These are phyloP conservation scores for Zaprionus africanus DNA, from an alignment of 1,140 invertebrate species.

Conservation along the genomic window DNA sequence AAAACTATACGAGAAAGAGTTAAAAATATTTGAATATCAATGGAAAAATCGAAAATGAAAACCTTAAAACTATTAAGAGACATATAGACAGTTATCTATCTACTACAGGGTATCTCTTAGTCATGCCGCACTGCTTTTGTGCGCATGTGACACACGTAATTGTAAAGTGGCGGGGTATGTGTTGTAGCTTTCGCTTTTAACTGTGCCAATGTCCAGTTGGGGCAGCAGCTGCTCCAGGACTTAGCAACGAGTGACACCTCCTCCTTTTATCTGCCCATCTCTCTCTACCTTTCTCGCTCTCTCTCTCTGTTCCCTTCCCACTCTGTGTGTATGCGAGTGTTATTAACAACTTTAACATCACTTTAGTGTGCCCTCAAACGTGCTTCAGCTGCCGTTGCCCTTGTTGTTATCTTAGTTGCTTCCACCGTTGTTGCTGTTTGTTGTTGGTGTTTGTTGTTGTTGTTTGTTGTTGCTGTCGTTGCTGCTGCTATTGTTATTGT, in stretches of 20 bases:
- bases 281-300: background rate
- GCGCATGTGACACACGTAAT: conserved; percentile 45
- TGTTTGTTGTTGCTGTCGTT: conserved; percentile 22
- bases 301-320: conserved; percentile 12
- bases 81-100: background rate
- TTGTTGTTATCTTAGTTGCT: conserved; percentile 29
- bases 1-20: too few species aligned
- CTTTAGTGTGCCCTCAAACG: conserved; percentile 69
- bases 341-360: conserved; percentile 80
- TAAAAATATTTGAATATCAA: background rate
- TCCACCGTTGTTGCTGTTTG: conserved; percentile 10
- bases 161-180: conserved; percentile 62
- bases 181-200: conserved; percentile 68
- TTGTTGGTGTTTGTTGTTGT: conserved; percentile 17
- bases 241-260: background rate
- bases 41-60: background rate
- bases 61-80: too few species aligned
- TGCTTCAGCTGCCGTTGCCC: conserved; percentile 34
- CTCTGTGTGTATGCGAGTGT: conserved; percentile 35
- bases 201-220: conserved; percentile 48
- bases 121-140: background rate
- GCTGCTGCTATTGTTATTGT: conserved; percentile 19
- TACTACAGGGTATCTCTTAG: background rate
- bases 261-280: background rate
- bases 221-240: conserved; percentile 3